Base-by-base conservation (phyloP, 2,888 invertebrate species). In the Drosophila tanythrix region DNA sequence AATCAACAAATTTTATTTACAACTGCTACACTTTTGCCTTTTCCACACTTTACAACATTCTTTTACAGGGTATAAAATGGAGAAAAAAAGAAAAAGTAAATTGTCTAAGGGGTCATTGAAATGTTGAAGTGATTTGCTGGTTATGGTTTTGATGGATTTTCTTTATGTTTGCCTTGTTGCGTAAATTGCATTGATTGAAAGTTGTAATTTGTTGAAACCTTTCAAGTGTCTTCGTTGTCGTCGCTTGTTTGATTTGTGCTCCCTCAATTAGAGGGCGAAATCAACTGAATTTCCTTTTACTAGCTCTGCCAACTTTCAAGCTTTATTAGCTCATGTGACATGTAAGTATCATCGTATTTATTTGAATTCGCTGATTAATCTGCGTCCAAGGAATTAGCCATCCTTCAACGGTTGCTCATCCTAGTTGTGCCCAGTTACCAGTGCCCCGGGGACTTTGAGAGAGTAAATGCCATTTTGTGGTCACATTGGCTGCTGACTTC, bases 111-210 rank as follows among this genome's bases (percentile, higher is more conserved):
- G 70, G 65, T 85, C 70, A 72, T 59, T 58, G 25, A 69, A 58
- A 63, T 53, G 21, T 60, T 74, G 59, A 73, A 81, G 75, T 69
- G 70, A 55, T 75, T 66, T 58, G 68, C 69, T 78, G 74, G 82
- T 89, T 90, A 83, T 91, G 89, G 59, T 82, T 85, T 83, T 91
- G 91, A 89, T 89, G 73, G 88, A 89, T 90, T 76, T 70, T 58
- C 72, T 62, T 68, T 66, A 50, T 82, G 63, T 57, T 56, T 65
- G 59, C 43, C 60, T 62, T 64, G 38, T 68, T 68, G 57, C 69
- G 62, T 40, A 79, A 88, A 83, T 83, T 74, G 82, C 74, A 68
- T 65, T 78, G 83, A 85, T 89, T 88, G 83, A 90, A 81, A 79
- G 82, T 74, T 74, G 83, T 80, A 78, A 83, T 83, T 85, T 85